Evolutionary conservation across 2,888 invertebrate genomes (phyloP).

Genomic region (Dione juno): DNA sequence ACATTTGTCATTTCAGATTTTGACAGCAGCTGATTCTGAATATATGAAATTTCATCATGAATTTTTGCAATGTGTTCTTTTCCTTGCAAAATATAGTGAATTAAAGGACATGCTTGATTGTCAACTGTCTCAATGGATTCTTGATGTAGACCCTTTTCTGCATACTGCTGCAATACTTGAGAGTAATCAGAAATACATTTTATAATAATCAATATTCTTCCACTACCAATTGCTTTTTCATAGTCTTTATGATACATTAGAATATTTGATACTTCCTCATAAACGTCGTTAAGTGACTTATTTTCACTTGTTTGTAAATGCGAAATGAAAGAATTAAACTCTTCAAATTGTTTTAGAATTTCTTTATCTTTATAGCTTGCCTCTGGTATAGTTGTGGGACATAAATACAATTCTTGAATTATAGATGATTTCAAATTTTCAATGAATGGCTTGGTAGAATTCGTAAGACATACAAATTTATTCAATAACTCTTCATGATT

Average conservation of each 20-base stretch:
- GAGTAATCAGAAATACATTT: slow-evolving; percentile 71
- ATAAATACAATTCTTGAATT: slow-evolving; percentile 37
- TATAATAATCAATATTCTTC: slow-evolving; percentile 64
- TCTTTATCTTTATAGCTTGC: slow-evolving; percentile 30
- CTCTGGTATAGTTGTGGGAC: slow-evolving; percentile 11
- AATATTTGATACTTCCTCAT: slow-evolving; percentile 53
- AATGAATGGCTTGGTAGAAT: slow-evolving; percentile 51
- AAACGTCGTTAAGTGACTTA: slow-evolving; percentile 10
- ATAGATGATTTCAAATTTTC: slow-evolving; percentile 38
- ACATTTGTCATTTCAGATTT: neutral
- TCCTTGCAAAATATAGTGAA: neutral
- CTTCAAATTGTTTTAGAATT: slow-evolving; percentile 12
- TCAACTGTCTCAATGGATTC: neutral
- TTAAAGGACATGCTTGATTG: neutral
- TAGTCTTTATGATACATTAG: slow-evolving; percentile 63
- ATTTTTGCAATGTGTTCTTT: neutral
- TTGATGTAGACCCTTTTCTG: neutral
- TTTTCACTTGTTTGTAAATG: neutral
- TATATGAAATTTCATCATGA: neutral
- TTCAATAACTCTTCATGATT: slow-evolving; percentile 50
- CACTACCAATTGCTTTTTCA: slow-evolving; percentile 61
- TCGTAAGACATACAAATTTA: slow-evolving; percentile 37
- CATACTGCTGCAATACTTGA: slow-evolving; percentile 56
- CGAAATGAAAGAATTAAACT: slow-evolving; percentile 10
- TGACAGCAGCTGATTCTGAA: neutral